phyloP scores from a whole-genome alignment of 2,888 invertebrate genomes.

The Rhaphigaster nebulosa region DNA sequence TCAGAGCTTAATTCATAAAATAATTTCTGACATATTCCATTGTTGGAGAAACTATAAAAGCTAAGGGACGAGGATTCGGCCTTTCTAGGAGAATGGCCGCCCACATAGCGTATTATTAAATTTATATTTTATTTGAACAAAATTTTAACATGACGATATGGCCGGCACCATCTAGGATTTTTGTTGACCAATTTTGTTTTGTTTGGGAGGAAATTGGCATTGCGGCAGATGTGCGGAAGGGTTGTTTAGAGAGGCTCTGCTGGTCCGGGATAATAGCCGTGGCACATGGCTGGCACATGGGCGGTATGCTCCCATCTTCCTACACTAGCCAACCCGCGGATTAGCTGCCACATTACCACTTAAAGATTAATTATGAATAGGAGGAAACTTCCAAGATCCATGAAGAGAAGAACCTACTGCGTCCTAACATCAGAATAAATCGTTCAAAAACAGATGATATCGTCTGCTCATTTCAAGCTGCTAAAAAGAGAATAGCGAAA shows the following conservation, averaged over 20 bases:
- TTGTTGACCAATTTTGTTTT: not conserved
- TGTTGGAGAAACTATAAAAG: too few relatives aligned
- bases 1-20: too few relatives aligned
- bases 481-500: too few relatives aligned
- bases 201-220: not conserved
- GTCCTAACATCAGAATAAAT: not conserved
- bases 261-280: not conserved
- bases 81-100: too few relatives aligned
- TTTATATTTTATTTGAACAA: too few relatives aligned
- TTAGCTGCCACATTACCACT: not conserved
- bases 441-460: not conserved
- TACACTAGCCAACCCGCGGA: not conserved
- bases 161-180: not conserved
- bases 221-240: slow-evolving; percentile 21
- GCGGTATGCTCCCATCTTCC: not conserved
- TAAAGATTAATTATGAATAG: not conserved
- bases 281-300: slow-evolving; percentile 30
- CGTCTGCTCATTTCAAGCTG: too few relatives aligned
- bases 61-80: too few relatives aligned
- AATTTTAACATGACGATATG: not conserved
- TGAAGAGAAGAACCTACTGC: not conserved
- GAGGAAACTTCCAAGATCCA: not conserved
- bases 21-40: too few relatives aligned
- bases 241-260: slow-evolving; percentile 38
- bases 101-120: too few relatives aligned